Evolutionary conservation across 2,888 invertebrate genomes (phyloP), one percentile per base, ranked within the genome.

Genomic region (Tenthredo scrophulariae): DNA sequence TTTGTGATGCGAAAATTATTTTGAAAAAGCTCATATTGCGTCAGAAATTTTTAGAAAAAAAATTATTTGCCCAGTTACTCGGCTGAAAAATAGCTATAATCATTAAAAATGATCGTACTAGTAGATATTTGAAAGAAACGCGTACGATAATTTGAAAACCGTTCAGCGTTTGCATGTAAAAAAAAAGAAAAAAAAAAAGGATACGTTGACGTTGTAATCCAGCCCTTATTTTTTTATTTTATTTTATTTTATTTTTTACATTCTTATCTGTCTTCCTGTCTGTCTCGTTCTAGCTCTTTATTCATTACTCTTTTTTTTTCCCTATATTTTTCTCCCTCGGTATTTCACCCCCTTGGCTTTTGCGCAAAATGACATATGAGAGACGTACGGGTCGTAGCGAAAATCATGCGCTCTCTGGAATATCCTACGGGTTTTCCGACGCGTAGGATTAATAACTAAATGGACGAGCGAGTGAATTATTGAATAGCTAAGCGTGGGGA

Each of bases 401-500:
- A 70, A 75, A 46, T 75, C 33, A 54, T 33, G 29, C 75, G 75
- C 22, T 22, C 29, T 37, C 10, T 33, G 10, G 10, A 13, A n/a
- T 5, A 10, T 37, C n/a, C 58, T 37, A 10, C 33, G 54, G 4
- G 54, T 79, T 58, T 54, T 79, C 79, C 79, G 13, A 58, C 79
- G 50, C 79, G 5, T 26, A 79, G 54, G 79, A 79, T 79, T 79
- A 79, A 79, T 79, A 79, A 54, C 79, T 79, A 79, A 79, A 79
- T 79, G 79, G 79, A 79, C 79, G 79, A 58, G 33, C 18, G n/a
- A 54, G 33, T 79, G 79, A 79, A 79, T 79, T 79, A 79, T 79
- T 79, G 54, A 79, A 54, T 54, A 79, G 79, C 33, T 50, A 13
- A 37, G 58, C 79, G 58, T 18, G 79, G 37, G 79, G 79, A 58